These are phyloP conservation scores for Dendrocincla tyrannina DNA, from an alignment of 2,797 vertebrate genomes.

Conservation along the genomic window DNA sequence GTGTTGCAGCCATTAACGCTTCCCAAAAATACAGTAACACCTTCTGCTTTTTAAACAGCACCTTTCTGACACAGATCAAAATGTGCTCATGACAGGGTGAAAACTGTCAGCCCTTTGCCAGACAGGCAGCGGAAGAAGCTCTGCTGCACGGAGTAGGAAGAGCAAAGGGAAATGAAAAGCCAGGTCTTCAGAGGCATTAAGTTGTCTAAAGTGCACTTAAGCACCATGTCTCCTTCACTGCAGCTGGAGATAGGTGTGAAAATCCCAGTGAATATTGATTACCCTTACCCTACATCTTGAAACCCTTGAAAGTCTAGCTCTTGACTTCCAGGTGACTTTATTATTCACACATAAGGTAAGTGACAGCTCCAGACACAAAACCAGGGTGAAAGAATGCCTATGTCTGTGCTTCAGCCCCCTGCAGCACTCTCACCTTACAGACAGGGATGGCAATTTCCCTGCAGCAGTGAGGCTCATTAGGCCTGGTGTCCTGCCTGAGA, in stretches of 20 bases:
- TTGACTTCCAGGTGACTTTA: conserved; percentile 16
- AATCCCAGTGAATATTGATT: background rate
- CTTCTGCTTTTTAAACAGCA: background rate
- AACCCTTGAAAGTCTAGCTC: background rate
- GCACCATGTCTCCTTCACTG: background rate
- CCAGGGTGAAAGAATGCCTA: background rate
- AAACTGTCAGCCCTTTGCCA: background rate
- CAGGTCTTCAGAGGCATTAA: background rate
- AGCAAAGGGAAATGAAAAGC: background rate
- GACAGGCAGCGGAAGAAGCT: background rate
- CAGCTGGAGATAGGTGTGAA: background rate
- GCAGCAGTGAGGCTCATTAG: background rate
- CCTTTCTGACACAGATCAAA: conserved; percentile 10
- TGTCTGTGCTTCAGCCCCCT: background rate
- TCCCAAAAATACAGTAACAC: conserved; percentile 4
- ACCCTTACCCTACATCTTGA: background rate
- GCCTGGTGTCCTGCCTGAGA: background rate
- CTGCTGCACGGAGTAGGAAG: background rate
- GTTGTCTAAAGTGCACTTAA: background rate
- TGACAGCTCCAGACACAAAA: background rate
- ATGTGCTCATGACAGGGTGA: background rate
- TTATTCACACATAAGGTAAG: background rate
- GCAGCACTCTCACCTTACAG: background rate
- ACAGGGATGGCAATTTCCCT: background rate
- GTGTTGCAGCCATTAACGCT: background rate